These are phyloP conservation scores for Ostrea denselamellosa DNA, from an alignment of 1,140 invertebrate genomes.

Conservation along the genomic window DNA sequence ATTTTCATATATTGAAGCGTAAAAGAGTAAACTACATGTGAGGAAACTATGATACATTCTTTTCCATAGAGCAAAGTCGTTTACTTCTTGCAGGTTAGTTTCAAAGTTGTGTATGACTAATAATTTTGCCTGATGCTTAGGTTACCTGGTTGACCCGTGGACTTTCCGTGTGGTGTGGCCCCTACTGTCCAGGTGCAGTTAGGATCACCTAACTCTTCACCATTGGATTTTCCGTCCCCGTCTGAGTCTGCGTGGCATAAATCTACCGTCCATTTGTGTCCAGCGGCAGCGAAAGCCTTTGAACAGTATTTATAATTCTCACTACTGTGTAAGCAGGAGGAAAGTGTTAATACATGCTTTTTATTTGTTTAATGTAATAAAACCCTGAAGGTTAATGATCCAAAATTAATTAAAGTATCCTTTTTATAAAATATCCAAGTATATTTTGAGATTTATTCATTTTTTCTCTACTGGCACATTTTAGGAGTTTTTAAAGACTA, in stretches of 20 bases:
- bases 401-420: not conserved
- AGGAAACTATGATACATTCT: not conserved
- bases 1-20: not conserved
- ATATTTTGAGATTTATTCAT: not conserved
- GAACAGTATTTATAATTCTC: not conserved
- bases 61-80: not conserved
- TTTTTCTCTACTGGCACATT: too few species aligned
- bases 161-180: not conserved
- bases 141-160: constrained; percentile 40
- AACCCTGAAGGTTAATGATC: not conserved
- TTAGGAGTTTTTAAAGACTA: too few species aligned
- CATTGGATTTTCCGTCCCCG: constrained; percentile 57
- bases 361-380: too few species aligned
- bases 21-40: too few species aligned
- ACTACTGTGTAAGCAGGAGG: too few species aligned
- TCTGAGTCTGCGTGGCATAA: constrained; percentile 58
- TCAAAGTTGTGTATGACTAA: not conserved
- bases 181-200: constrained; percentile 53
- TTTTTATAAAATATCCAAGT: not conserved
- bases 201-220: constrained; percentile 59
- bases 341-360: too few species aligned
- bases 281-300: not conserved
- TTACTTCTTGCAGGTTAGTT: not conserved
- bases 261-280: constrained; percentile 46
- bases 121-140: not conserved